These are phyloP conservation scores for Stegodyphus mimosarum DNA, from an alignment of 1,140 invertebrate species.

Conservation along the genomic window DNA sequence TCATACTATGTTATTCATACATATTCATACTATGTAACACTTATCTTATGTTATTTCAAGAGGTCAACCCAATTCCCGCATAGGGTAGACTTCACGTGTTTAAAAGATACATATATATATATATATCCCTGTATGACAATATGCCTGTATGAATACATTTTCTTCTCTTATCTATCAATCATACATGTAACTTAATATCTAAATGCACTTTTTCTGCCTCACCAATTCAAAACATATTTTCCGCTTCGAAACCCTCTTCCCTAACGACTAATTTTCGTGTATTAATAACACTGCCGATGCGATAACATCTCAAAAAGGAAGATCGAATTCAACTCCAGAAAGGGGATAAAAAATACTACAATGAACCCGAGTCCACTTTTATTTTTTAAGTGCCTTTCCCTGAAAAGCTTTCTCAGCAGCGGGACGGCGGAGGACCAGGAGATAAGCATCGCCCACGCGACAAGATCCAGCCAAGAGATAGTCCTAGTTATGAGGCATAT, in stretches of 20 bases:
- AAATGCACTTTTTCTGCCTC: neutral
- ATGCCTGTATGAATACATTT: too few species aligned
- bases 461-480: conserved; percentile 47
- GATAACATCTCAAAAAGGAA: conserved; percentile 15
- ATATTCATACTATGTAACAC: too few species aligned
- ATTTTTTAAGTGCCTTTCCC: neutral
- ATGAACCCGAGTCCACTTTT: neutral
- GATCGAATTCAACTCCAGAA: neutral
- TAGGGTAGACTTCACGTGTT: too few species aligned
- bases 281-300: conserved; percentile 27
- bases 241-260: neutral
- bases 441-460: conserved; percentile 53
- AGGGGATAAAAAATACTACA: neutral
- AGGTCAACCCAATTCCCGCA: too few species aligned
- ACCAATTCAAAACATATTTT: neutral
- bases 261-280: conserved; percentile 16
- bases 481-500: neutral
- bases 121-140: too few species aligned
- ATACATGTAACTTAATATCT: neutral
- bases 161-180: neutral
- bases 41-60: too few species aligned
- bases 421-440: neutral
- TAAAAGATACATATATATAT: too few species aligned
- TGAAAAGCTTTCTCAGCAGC: conserved; percentile 37
- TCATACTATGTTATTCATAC: too few species aligned